Percentiles rank a stretch among this genome's conserved stretches.
Conservation (phyloP, 2,797 vertebrate genomes). For the Danio tinwini region DNA sequence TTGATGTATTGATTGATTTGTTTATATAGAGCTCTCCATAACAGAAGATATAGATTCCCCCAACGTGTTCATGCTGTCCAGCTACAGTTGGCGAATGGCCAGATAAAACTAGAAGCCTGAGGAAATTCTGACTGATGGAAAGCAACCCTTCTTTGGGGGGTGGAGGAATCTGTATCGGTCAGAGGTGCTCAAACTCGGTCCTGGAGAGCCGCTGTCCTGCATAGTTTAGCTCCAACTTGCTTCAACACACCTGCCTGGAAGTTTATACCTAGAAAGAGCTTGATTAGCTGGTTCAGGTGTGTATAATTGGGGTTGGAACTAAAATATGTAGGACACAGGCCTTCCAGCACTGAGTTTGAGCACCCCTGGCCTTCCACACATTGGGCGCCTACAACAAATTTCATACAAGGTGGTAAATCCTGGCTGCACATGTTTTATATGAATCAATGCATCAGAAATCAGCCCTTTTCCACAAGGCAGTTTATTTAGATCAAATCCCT, state of each 20-base stretch:
- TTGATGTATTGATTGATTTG: constrained; percentile 23
- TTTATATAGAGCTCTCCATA: constrained; percentile 27
- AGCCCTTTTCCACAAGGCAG: constrained; percentile 57
- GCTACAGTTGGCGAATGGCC: constrained; percentile 36
- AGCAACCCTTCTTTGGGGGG: constrained; percentile 22
- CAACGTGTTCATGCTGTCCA: constrained; percentile 20
- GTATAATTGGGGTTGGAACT: no score
- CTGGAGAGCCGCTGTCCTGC: no score
- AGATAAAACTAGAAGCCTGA: constrained; percentile 28
- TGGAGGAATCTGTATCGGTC: constrained; percentile 5
- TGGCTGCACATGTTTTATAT: constrained; percentile 64
- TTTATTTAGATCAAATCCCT: constrained; percentile 42
- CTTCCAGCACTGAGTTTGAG: no score
- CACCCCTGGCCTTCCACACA: constrained; percentile 12
- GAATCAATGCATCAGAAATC: constrained; percentile 56
- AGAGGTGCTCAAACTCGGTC: no score
- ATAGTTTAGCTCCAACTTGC: no score
- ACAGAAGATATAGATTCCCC: constrained; percentile 51
- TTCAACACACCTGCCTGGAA: no score
- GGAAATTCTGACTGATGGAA: constrained; percentile 22
- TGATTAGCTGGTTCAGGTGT: no score
- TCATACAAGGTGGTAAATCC: constrained; percentile 16
- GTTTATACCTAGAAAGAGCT: no score
- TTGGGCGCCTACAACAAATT: constrained; percentile 18
- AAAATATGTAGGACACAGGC: no score